Conservation (phyloP, 2,888 invertebrate genomes). For the Amiota communis region DNA sequence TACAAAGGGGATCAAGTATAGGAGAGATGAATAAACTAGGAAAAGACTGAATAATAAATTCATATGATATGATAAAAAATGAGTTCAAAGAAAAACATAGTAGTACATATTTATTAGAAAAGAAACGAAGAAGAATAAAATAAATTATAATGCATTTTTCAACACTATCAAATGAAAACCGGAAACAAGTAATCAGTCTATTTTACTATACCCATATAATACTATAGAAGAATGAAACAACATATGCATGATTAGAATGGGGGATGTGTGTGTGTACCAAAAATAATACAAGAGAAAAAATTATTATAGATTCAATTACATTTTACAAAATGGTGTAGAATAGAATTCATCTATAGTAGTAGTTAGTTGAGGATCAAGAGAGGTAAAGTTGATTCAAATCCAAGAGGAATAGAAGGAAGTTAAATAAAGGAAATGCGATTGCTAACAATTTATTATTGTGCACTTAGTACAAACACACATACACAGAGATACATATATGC, state of each 20-base stretch:
- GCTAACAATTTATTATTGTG: slow-evolving; percentile 66
- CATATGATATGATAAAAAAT: too few species aligned
- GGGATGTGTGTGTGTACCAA: slow-evolving; percentile 41
- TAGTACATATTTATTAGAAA: too few species aligned
- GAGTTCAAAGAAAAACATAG: too few species aligned
- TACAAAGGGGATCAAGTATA: not conserved
- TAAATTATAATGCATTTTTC: slow-evolving; percentile 12
- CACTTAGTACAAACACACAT: slow-evolving; percentile 47
- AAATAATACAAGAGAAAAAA: slow-evolving; percentile 26
- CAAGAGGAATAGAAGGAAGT: slow-evolving; percentile 49
- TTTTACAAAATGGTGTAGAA: not conserved
- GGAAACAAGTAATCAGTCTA: slow-evolving; percentile 1
- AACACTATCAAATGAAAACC: not conserved
- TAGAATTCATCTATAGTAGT: not conserved
- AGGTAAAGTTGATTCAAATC: slow-evolving; percentile 46
- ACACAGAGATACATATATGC: not conserved
- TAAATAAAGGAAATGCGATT: slow-evolving; percentile 61
- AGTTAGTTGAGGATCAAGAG: slow-evolving; percentile 54
- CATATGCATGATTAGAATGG: not conserved
- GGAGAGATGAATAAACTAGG: not conserved
- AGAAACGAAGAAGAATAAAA: not conserved
- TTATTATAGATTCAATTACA: slow-evolving; percentile 65
- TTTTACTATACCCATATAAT: not conserved
- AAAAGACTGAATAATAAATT: not conserved
- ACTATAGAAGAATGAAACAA: slow-evolving; percentile 24